Evolutionary conservation across 2,888 invertebrate species (phyloP).

Genomic region (Aphidius colemani): DNA sequence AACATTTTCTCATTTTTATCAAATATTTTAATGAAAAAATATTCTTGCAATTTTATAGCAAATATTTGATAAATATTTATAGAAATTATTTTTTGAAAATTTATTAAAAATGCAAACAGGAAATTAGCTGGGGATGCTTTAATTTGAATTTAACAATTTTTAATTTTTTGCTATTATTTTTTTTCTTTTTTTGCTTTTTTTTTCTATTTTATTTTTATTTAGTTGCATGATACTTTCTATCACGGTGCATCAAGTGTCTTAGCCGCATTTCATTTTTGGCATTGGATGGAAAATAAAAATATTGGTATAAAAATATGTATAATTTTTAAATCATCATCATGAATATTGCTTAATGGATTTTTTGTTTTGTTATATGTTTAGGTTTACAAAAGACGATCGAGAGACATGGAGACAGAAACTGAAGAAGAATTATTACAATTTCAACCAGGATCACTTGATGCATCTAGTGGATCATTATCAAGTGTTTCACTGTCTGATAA

Average conservation of each 20-base stretch:
- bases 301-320: background rate
- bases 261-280: slow-evolving; percentile 1
- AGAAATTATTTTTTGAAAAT: no score
- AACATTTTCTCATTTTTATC: no score
- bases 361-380: slow-evolving; percentile 54
- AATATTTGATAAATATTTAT: no score
- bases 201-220: background rate
- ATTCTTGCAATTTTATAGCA: no score
- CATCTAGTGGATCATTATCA: slow-evolving; percentile 76
- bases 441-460: slow-evolving; percentile 61
- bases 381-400: slow-evolving; percentile 84
- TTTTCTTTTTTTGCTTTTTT: slow-evolving; percentile 15
- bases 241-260: slow-evolving; percentile 2
- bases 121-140: no score
- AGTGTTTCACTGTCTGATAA: slow-evolving; percentile 74
- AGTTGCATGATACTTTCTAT: slow-evolving; percentile 1
- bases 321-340: background rate
- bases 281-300: slow-evolving; percentile 4
- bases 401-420: slow-evolving; percentile 85
- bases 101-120: no score
- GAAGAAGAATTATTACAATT: slow-evolving; percentile 65
- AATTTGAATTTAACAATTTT: no score
- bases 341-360: slow-evolving; percentile 2
- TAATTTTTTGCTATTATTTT: background rate
- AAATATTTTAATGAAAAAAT: no score